Evolutionary conservation across 2,113 vertebrate species (phyloP).

Genomic region (Acrocephalus arundinaceus): DNA sequence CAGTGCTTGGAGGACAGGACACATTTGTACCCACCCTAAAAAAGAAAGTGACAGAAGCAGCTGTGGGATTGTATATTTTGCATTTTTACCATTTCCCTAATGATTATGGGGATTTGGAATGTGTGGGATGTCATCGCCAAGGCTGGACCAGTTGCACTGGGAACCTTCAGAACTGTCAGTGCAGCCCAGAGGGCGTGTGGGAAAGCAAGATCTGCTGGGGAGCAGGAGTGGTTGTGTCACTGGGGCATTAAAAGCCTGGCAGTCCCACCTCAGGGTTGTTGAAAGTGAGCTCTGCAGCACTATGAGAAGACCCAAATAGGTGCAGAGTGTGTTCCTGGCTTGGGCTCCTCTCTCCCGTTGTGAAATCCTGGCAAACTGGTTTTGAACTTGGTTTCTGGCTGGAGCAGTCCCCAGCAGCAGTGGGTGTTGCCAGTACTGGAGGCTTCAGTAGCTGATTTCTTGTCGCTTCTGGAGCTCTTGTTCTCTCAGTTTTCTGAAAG

Average conservation of each 20-base stretch:
- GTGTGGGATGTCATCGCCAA: background rate
- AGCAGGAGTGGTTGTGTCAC: background rate
- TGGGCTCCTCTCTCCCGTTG: background rate
- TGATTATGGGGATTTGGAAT: background rate
- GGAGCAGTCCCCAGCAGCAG: background rate
- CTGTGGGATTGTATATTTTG: background rate
- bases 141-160: background rate
- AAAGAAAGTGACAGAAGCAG: background rate
- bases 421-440: background rate
- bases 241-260: background rate
- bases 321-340: background rate
- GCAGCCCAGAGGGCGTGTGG: background rate
- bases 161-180: background rate
- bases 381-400: background rate
- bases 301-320: background rate
- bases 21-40: rapidly evolving
- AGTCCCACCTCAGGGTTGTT: background rate
- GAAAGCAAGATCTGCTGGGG: background rate
- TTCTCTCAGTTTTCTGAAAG: background rate
- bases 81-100: background rate
- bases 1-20: rapidly evolving
- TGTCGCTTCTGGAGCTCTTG: background rate
- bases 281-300: background rate
- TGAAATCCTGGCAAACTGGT: constrained; percentile 54
- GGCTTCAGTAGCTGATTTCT: background rate